Percentiles rank a stretch among this genome's conserved stretches.
Evolutionary conservation across 2,797 vertebrate genomes (phyloP).

Genomic region (Acanthiza pusilla): DNA sequence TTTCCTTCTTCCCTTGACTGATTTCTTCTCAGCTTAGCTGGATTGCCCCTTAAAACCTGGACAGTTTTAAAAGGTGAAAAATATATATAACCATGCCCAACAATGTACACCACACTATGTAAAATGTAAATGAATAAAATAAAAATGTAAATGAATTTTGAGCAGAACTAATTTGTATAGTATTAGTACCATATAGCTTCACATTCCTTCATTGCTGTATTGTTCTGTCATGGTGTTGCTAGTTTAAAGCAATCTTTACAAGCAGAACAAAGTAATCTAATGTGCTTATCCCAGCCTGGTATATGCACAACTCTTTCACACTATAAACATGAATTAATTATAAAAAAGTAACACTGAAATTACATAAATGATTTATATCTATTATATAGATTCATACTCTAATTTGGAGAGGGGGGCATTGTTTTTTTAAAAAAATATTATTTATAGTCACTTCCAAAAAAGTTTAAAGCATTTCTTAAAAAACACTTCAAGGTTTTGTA

Average conservation of each 20-base stretch:
- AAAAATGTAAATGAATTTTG: neutral
- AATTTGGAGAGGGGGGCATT: accelerated
- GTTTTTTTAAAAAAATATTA: neutral
- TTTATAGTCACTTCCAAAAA: neutral
- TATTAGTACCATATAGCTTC: neutral
- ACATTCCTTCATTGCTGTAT: neutral
- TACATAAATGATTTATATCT: neutral
- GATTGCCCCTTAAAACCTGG: neutral
- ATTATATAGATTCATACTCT: neutral
- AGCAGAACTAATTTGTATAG: neutral
- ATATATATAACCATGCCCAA: neutral
- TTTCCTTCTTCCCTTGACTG: neutral
- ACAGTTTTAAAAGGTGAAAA: neutral
- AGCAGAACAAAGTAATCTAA: neutral
- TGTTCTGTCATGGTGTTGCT: neutral
- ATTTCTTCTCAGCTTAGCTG: neutral
- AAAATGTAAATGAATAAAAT: neutral
- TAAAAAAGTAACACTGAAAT: neutral
- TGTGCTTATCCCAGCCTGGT: neutral
- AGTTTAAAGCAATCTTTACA: neutral
- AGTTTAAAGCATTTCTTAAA: neutral
- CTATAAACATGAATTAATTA: neutral
- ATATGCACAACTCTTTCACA: neutral
- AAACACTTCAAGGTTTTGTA: neutral
- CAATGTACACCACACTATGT: accelerated